A percentile compares a stretch with the other conserved stretches of the same genome.
These are phyloP conservation scores for Portevinia maculata DNA, from an alignment of 2,888 invertebrate species.

Conservation along the genomic window DNA sequence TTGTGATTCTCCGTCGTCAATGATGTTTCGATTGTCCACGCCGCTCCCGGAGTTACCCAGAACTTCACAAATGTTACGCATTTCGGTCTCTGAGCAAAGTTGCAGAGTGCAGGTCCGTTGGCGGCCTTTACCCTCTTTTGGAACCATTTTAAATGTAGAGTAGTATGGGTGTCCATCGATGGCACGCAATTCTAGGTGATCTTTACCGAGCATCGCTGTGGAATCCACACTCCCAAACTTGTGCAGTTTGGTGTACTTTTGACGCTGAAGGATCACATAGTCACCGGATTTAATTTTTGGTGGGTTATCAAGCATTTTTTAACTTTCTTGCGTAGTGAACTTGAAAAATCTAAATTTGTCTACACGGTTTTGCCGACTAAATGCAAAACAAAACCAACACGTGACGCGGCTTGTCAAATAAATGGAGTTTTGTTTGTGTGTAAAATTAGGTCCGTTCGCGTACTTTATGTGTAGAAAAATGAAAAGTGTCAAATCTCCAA, in stretches of 20 bases:
- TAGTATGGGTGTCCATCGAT: slow-evolving; percentile 88
- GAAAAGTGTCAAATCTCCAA: no score
- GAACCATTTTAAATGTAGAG: slow-evolving; percentile 90
- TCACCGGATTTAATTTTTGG: slow-evolving; percentile 86
- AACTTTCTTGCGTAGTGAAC: neutral
- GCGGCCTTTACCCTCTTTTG: slow-evolving; percentile 83
- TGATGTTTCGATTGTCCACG: slow-evolving; percentile 92
- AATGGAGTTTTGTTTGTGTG: slow-evolving; percentile 7
- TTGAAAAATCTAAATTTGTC: neutral
- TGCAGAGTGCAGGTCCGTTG: slow-evolving; percentile 84
- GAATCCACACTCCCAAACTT: slow-evolving; percentile 88
- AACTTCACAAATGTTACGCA: slow-evolving; percentile 85
- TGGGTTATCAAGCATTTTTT: slow-evolving; percentile 56
- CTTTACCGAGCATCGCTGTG: slow-evolving; percentile 87
- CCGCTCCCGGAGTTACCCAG: slow-evolving; percentile 88
- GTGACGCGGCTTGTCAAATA: slow-evolving; percentile 29
- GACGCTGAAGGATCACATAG: slow-evolving; percentile 90
- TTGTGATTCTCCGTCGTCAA: slow-evolving; percentile 90
- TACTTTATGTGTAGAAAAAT: no score
- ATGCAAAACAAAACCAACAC: slow-evolving; percentile 50
- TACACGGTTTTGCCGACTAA: neutral
- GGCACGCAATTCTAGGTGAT: slow-evolving; percentile 87
- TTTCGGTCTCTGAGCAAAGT: slow-evolving; percentile 83
- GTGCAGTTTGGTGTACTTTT: slow-evolving; percentile 90
- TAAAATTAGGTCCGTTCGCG: neutral